Conservation (phyloP, 2,113 vertebrate species). For the Gadus macrocephalus region DNA sequence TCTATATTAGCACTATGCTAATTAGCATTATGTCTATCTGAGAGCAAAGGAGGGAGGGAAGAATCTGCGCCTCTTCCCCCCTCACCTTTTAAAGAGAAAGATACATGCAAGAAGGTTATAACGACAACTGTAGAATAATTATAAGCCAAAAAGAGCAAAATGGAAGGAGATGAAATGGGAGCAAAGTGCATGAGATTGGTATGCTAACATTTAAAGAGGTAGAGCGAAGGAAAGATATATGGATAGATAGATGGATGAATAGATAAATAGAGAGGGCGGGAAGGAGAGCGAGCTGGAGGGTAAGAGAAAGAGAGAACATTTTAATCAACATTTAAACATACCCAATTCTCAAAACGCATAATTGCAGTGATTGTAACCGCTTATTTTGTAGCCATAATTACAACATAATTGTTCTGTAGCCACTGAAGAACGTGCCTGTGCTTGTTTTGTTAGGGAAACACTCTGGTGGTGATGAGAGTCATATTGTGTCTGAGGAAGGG, state of each 20-base stretch:
- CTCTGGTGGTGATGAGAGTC: too few relatives aligned
- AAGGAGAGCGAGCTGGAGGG: too few relatives aligned
- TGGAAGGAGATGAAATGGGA: too few relatives aligned
- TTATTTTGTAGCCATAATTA: slow-evolving; percentile 28
- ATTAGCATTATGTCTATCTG: background rate
- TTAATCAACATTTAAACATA: slow-evolving; percentile 26
- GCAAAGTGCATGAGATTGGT: too few relatives aligned
- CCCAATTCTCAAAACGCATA: slow-evolving; percentile 22
- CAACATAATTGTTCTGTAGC: slow-evolving; percentile 24
- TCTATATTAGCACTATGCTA: background rate
- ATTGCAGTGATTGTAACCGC: slow-evolving; percentile 3
- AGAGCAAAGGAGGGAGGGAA: too few relatives aligned
- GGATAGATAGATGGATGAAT: too few relatives aligned
- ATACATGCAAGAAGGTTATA: too few relatives aligned
- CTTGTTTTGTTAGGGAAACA: background rate
- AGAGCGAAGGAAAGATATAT: slow-evolving; percentile 5
- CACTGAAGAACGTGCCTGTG: slow-evolving; percentile 17
- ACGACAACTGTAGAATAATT: background rate
- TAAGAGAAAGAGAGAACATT: background rate
- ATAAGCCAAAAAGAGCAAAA: background rate
- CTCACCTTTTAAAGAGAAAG: too few relatives aligned
- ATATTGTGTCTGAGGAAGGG: too few relatives aligned
- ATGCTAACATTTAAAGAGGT: background rate
- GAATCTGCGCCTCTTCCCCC: too few relatives aligned
- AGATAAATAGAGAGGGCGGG: too few relatives aligned